Evolutionary conservation across 2,113 vertebrate genomes (phyloP).

Genomic region (Peromyscus polionotus): DNA sequence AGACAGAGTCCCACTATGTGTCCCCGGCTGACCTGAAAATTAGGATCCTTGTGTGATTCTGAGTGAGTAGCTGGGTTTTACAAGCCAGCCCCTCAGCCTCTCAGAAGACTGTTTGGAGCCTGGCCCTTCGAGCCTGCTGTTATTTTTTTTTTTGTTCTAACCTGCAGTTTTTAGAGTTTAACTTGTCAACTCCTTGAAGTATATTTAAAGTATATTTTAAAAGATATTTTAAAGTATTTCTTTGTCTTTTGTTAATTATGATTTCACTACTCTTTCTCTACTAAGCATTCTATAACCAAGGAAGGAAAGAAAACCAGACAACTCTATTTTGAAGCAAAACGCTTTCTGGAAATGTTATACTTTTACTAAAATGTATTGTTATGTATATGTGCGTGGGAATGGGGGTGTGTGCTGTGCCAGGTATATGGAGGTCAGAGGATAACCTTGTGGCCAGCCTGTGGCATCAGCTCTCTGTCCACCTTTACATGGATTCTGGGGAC

Average conservation of each 20-base stretch:
- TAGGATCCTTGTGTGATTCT: neutral
- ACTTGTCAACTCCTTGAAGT: neutral
- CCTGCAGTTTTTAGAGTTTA: constrained; percentile 3
- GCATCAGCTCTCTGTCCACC: neutral
- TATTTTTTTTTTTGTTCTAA: constrained; percentile 14
- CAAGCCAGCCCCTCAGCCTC: neutral
- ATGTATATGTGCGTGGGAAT: neutral
- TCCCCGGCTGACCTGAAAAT: neutral
- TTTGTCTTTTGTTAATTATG: constrained; percentile 26
- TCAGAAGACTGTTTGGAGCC: neutral
- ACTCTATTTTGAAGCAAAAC: neutral
- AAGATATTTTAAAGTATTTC: neutral
- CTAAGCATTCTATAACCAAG: neutral
- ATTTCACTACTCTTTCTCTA: neutral
- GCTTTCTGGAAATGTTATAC: neutral
- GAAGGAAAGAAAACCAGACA: neutral
- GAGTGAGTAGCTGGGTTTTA: neutral
- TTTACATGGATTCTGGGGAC: neutral
- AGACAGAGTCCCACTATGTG: neutral
- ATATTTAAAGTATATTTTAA: neutral
- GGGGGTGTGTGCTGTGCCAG: neutral
- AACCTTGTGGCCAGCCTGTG: neutral
- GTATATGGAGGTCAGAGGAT: neutral
- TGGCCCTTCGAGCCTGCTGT: neutral
- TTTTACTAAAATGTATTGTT: neutral